phyloP scores from a whole-genome alignment of 2,113 vertebrate species.

The Pimephales promelas region DNA sequence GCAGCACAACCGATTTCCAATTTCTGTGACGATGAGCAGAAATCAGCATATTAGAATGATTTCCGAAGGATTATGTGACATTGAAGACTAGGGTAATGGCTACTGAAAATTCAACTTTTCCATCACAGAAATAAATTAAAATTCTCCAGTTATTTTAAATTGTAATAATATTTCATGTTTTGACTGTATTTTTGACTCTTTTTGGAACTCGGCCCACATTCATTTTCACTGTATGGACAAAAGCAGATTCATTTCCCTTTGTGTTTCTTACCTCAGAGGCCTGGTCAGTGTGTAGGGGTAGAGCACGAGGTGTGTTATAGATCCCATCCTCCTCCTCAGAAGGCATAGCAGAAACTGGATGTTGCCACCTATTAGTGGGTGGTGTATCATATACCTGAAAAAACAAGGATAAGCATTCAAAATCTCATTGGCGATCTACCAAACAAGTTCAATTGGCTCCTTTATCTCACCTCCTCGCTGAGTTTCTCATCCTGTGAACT shows the following conservation, averaged over 20 bases:
- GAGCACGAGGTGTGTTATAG: conserved; percentile 77
- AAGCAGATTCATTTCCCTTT: neutral
- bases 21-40: too few species aligned
- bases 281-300: conserved; percentile 65
- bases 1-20: too few species aligned
- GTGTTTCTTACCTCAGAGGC: conserved; percentile 70
- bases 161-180: neutral
- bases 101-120: too few species aligned
- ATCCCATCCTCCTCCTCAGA: conserved; percentile 69
- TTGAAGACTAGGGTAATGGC: too few species aligned
- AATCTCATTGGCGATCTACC: neutral
- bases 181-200: neutral
- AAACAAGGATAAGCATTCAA: conserved; percentile 2
- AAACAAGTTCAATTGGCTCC: neutral
- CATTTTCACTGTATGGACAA: neutral
- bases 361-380: conserved; percentile 75
- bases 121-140: too few species aligned
- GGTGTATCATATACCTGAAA: conserved; percentile 79
- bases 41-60: too few species aligned
- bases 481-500: conserved; percentile 39
- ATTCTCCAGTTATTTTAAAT: neutral
- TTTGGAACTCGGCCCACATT: neutral
- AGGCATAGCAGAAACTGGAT: conserved; percentile 55
- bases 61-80: too few species aligned
- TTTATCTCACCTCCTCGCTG: conserved; percentile 51